Evolutionary conservation across 2,797 vertebrate genomes (phyloP).

Genomic region (Pangasius macronema): DNA sequence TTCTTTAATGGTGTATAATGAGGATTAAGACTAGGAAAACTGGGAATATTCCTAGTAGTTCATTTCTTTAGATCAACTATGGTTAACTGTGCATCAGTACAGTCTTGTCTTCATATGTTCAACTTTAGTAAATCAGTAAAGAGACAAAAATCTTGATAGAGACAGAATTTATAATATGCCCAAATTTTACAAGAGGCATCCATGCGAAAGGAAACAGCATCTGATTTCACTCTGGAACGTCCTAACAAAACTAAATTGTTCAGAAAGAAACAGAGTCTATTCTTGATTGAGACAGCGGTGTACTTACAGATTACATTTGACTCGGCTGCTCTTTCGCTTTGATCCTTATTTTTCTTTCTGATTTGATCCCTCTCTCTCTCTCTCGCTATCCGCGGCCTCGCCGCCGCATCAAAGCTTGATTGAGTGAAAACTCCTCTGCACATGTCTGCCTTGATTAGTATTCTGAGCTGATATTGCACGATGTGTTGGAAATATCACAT

Average conservation of each 20-base stretch:
- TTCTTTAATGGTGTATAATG: background rate
- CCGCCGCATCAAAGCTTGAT: slow-evolving; percentile 46
- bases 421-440: slow-evolving; percentile 48
- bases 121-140: slow-evolving; percentile 6
- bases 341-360: slow-evolving; percentile 39
- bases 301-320: slow-evolving; percentile 42
- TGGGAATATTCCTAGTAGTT: background rate
- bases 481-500: slow-evolving; percentile 53
- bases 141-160: slow-evolving; percentile 1
- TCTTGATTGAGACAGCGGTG: slow-evolving; percentile 29
- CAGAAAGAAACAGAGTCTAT: slow-evolving; percentile 20
- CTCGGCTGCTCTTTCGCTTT: slow-evolving; percentile 32
- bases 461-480: slow-evolving; percentile 37
- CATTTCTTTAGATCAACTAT: background rate
- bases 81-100: background rate
- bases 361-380: slow-evolving; percentile 18
- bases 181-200: slow-evolving; percentile 19
- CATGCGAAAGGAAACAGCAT: background rate
- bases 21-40: background rate
- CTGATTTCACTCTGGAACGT: slow-evolving; percentile 27
- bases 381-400: slow-evolving; percentile 32
- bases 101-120: background rate
- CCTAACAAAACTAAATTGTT: slow-evolving; percentile 35
- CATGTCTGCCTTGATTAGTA: slow-evolving; percentile 50
- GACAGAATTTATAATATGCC: slow-evolving; percentile 13